These are phyloP conservation scores for Microcaecilia unicolor DNA, from an alignment of 2,797 vertebrate species.

Conservation along the genomic window DNA sequence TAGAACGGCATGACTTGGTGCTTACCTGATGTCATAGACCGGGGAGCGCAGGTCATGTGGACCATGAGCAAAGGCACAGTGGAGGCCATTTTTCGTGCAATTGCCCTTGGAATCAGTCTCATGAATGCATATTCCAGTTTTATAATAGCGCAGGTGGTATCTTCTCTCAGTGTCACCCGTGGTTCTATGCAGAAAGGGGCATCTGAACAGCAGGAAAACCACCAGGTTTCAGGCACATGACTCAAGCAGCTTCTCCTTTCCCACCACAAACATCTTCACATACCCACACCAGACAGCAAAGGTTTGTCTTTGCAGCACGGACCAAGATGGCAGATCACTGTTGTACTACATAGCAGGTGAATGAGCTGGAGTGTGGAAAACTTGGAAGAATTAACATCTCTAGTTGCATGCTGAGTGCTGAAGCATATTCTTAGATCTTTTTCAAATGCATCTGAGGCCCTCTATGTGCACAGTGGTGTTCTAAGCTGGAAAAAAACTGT, in stretches of 20 bases:
- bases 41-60: slow-evolving; percentile 93
- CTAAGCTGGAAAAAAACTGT: no score
- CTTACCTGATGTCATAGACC: slow-evolving; percentile 90
- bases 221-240: neutral
- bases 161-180: slow-evolving; percentile 94
- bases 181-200: slow-evolving; percentile 89
- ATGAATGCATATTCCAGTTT: slow-evolving; percentile 95
- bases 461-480: no score
- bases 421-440: no score
- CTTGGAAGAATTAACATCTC: no score
- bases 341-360: no score
- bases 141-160: slow-evolving; percentile 95
- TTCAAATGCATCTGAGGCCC: no score
- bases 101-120: slow-evolving; percentile 95
- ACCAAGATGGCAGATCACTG: no score
- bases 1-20: neutral
- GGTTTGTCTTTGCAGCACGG: no score
- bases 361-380: no score
- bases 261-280: no score
- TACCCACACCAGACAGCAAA: no score
- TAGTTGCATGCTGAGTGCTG: no score
- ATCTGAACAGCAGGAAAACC: slow-evolving; percentile 52
- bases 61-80: slow-evolving; percentile 94
- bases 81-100: slow-evolving; percentile 94
- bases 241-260: neutral